Percentiles rank a stretch among this genome's conserved stretches.
Evolutionary conservation across 64 coral and sea anemone species (phyloP).

Genomic region (Montipora efflorescens): DNA sequence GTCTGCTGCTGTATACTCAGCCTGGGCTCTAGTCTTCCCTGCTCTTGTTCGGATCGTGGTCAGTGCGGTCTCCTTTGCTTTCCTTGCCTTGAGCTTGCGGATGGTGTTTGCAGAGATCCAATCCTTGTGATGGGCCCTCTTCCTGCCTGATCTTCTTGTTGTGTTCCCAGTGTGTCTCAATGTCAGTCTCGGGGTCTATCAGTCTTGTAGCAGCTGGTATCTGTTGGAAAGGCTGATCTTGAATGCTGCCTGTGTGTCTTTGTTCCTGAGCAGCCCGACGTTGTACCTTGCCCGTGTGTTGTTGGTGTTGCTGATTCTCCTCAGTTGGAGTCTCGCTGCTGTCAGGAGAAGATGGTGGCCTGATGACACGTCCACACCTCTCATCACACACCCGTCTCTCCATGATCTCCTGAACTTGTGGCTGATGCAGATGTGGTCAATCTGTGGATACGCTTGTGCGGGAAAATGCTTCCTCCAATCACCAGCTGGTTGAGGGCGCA

Average conservation of each 20-base stretch:
- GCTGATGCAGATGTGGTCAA: conserved; percentile 3
- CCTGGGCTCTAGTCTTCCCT: background rate
- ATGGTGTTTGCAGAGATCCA: background rate
- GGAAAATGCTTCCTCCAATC: background rate
- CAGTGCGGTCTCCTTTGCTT: background rate
- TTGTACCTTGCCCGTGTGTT: background rate
- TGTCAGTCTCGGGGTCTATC: background rate
- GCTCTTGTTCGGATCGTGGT: background rate
- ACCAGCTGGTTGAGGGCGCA: conserved; percentile 9
- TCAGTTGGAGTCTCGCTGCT: background rate
- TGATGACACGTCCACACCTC: background rate
- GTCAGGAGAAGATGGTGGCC: background rate
- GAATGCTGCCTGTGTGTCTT: background rate
- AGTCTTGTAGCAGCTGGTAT: background rate
- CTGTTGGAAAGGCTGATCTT: background rate
- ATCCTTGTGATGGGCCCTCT: background rate
- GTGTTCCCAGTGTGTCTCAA: background rate
- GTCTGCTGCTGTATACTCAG: background rate
- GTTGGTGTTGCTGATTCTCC: background rate
- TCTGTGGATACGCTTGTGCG: background rate
- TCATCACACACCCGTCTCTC: background rate
- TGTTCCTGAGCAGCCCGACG: background rate
- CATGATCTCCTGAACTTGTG: background rate
- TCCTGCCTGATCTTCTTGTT: background rate
- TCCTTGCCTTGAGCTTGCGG: background rate